phyloP scores from a whole-genome alignment of 1,140 invertebrate species.

The Drosophila parabipectinata region DNA sequence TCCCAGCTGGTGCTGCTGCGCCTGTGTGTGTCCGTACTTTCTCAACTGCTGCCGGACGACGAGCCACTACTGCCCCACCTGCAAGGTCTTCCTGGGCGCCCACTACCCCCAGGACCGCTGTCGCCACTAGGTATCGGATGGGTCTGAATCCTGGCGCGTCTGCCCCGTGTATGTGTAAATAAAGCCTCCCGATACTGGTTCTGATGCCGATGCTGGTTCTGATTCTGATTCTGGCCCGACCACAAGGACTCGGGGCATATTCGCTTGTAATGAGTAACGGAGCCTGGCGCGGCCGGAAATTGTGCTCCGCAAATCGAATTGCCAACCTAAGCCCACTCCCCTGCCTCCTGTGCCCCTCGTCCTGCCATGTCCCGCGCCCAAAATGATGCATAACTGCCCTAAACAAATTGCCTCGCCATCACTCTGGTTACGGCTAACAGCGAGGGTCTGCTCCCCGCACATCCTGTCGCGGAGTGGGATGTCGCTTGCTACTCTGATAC shows the following conservation, averaged over 20 bases:
- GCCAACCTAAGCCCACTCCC: conserved; percentile 14
- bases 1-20: conserved; percentile 58
- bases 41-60: conserved; percentile 43
- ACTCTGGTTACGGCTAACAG: conserved; percentile 16
- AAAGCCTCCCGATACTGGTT: conserved; percentile 5
- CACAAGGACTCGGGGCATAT: conserved; percentile 31
- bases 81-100: conserved; percentile 48
- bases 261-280: conserved; percentile 37
- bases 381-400: conserved; percentile 52
- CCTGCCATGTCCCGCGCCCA: neutral
- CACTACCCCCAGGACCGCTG: conserved; percentile 43
- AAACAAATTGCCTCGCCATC: conserved; percentile 68
- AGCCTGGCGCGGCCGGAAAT: conserved; percentile 31
- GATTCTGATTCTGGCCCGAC: neutral
- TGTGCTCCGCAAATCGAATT: conserved; percentile 41
- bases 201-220: neutral
- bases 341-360: neutral
- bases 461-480: conserved; percentile 23
- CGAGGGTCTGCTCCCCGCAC: conserved; percentile 3
- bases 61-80: conserved; percentile 49
- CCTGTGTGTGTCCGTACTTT: conserved; percentile 53
- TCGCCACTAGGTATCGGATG: neutral
- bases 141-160: conserved; percentile 3
- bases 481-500: conserved; percentile 13
- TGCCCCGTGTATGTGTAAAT: conserved; percentile 17